phyloP scores from a whole-genome alignment of 2,113 vertebrate genomes.

The Crotophaga sulcirostris region DNA sequence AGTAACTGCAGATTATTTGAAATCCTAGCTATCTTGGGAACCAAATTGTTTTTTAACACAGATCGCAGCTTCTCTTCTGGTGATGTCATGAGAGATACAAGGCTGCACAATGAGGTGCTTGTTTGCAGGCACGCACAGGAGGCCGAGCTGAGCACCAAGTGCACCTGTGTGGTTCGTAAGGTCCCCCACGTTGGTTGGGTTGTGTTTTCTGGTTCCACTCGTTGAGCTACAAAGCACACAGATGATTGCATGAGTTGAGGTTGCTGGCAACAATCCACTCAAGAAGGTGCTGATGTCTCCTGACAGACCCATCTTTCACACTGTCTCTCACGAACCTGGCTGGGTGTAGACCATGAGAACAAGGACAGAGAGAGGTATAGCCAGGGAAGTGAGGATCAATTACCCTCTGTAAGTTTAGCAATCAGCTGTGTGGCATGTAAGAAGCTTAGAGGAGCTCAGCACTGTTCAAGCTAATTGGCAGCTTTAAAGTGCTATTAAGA shows the following conservation, averaged over 20 bases:
- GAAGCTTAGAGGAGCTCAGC: conserved; percentile 45
- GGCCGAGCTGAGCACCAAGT: background rate
- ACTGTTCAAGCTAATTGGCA: conserved; percentile 43
- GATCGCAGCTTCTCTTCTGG: conserved; percentile 28
- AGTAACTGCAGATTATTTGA: conserved; percentile 22
- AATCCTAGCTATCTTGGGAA: conserved; percentile 60
- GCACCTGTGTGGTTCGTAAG: background rate
- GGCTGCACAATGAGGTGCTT: conserved; percentile 55
- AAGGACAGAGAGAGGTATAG: background rate
- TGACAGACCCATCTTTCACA: rapidly evolving
- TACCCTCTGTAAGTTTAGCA: conserved; percentile 23
- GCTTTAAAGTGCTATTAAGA: conserved; percentile 56
- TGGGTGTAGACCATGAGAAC: background rate
- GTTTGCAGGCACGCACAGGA: background rate
- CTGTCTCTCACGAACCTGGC: background rate
- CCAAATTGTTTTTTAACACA: conserved; percentile 7
- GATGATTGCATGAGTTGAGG: background rate
- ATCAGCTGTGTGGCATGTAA: background rate
- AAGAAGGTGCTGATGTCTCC: background rate
- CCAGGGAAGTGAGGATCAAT: conserved; percentile 7
- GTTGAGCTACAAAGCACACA: rapidly evolving
- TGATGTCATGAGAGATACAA: conserved; percentile 44
- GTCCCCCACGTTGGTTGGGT: background rate
- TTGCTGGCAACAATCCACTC: background rate
- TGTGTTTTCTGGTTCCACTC: background rate